Conservation (phyloP, 2,888 invertebrate genomes). For the Therioaphis trifolii region DNA sequence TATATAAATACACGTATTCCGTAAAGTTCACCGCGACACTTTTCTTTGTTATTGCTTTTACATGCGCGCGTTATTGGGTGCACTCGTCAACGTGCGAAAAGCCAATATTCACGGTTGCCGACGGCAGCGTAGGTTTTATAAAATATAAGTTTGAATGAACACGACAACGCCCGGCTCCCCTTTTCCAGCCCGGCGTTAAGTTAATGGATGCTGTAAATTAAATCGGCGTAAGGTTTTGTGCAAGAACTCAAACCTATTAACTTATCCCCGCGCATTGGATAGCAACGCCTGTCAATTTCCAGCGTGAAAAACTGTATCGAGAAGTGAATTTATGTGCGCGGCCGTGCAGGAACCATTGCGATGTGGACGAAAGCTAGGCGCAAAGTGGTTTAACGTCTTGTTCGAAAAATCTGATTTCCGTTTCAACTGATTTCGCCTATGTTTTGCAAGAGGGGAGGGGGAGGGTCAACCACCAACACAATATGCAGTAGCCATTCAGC, state of each 20-base stretch:
- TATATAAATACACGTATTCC: constrained; percentile 15
- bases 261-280: not conserved
- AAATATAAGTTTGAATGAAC: constrained; percentile 15
- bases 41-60: constrained; percentile 31
- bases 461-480: no score
- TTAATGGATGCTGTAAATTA: constrained; percentile 18
- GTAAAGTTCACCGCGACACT: constrained; percentile 5
- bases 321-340: not conserved
- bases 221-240: not conserved
- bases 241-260: constrained; percentile 13
- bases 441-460: no score
- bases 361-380: not conserved
- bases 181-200: not conserved
- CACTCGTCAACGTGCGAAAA: constrained; percentile 23
- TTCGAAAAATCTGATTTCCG: not conserved
- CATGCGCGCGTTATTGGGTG: not conserved
- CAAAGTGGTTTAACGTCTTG: not conserved
- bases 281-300: not conserved
- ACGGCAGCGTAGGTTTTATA: not conserved
- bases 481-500: no score
- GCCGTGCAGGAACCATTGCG: not conserved
- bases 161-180: not conserved
- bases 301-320: not conserved
- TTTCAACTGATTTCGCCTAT: no score
- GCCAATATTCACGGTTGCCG: constrained; percentile 8